Evolutionary conservation across 2,797 vertebrate genomes (phyloP), one percentile per base, ranked within the genome.

Genomic region (Crax fasciolata): DNA sequence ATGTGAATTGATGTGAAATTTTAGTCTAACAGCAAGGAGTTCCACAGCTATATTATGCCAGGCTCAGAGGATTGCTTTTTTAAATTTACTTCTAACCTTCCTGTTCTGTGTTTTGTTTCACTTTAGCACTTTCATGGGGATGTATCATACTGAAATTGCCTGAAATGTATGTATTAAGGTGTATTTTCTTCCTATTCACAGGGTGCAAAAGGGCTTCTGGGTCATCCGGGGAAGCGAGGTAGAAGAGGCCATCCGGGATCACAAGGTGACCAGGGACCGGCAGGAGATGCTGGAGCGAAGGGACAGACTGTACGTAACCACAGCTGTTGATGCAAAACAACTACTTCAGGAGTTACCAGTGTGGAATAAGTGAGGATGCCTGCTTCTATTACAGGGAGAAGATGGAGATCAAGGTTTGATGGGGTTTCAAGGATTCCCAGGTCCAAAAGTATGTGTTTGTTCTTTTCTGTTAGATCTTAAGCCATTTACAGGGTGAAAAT

Each of bases 361-460:
- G 0, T 44, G 73, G 71, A 92, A 68, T 89, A 82, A 65, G 57
- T 65, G 68, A 74, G 61, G 75, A 28, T 95, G 10, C 87, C 78
- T 97, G 23, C 70, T 97, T 28, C 38, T 89, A 7, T 97, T 98
- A 28, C 97, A 99, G 99, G 99, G 99, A 70, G 98, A 99, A 94
- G 59, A 97, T 89, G 99, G 99, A 96, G 97, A 98, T 95, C 96
- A 92, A 95, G 99, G 99, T 82, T 97, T 99, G 92, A 98, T 98
- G 96, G 99, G 99, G 38, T 98, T 99, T 91, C 98, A 98, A 80
- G 99, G 99, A 93, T 99, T 99, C 88, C 98, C 99, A 92, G 99
- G 99, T 32, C 99, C 99, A 82, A 99, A 98, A 98, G 99, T 99
- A 97, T 80, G 98, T 98, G 41, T 65, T 87, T 1, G 3, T 95